Evolutionary conservation across 1,140 invertebrate species (phyloP), one percentile per base, ranked within the genome.

Genomic region (Monochamus saltuarius): DNA sequence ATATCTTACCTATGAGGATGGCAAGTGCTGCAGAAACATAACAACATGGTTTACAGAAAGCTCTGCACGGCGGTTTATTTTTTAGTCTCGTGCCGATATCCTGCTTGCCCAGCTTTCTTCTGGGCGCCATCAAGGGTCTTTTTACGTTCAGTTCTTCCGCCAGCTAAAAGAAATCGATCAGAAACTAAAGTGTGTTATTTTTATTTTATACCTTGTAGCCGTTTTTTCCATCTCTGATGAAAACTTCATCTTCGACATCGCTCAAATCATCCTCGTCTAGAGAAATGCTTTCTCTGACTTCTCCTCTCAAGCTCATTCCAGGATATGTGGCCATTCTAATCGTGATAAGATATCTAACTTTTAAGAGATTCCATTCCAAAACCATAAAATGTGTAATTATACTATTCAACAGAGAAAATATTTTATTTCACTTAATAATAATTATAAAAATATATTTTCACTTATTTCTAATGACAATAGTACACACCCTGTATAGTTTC

Each of bases 201-300:
- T 6, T 29, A 29, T 29, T 29, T 29, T 11, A 55, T 69, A 75
- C 70, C 64, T 80, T 79, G 57, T 76, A 82, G 36, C 82, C 81
- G 68, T 81, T 84, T 75, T 83, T 82, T 8, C 87, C 86, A 79
- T 89, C 86, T 61, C 87, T 79, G 61, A 89, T 88, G 67, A 90
- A 90, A 11, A 90, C 88, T 72, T 88, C 86, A 73, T 90, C 88
- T 68, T 90, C 89, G 3, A 89, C 83, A 74, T 89, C 88, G 59
- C 83, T 85, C 13, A 83, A 63, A 68, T 86, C 84, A 42, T 85
- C 84, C 39, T 86, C 84, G 58, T 77, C 75, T 42, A 77, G 58
- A 13, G 74, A 75, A 13, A 77, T 70, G 60, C 73, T 76, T 63
- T 77, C 75, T 35, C 75, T 65, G 9, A 76, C 69, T 66, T 75